Conservation (phyloP, 2,888 invertebrate genomes). For the Epinotia ramella region DNA sequence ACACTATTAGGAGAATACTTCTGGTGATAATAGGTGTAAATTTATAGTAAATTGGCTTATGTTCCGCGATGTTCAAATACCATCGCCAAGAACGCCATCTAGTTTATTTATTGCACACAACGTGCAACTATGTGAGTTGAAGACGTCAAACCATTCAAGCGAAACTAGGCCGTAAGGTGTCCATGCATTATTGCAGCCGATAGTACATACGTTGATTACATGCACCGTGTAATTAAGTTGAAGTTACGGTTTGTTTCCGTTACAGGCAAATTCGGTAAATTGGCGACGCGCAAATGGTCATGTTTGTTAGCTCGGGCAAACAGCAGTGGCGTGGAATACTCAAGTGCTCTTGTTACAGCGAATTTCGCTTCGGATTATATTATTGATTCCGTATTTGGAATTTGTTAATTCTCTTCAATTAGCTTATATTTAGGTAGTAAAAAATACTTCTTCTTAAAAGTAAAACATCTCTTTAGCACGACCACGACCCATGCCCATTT, state of each 20-base stretch:
- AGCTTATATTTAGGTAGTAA: neutral
- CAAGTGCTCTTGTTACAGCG: conserved; percentile 28
- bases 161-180: too few relatives aligned
- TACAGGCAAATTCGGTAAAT: conserved; percentile 37
- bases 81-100: too few relatives aligned
- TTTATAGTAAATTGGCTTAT: too few relatives aligned
- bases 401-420: neutral
- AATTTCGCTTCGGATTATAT: conserved; percentile 14
- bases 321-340: conserved; percentile 28
- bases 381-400: neutral
- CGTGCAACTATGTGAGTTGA: too few relatives aligned
- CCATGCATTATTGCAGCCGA: too few relatives aligned
- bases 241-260: conserved; percentile 28
- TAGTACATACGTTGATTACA: neutral
- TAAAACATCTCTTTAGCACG: too few relatives aligned
- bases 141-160: too few relatives aligned
- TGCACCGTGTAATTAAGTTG: conserved; percentile 29
- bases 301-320: conserved; percentile 44
- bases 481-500: too few relatives aligned
- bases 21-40: too few relatives aligned
- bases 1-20: too few relatives aligned
- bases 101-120: too few relatives aligned
- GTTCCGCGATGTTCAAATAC: too few relatives aligned
- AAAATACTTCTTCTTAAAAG: neutral
- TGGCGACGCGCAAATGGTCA: conserved; percentile 45